A percentile compares a stretch with the other conserved stretches of the same genome.
Evolutionary conservation across 2,888 invertebrate species (phyloP).

Genomic region (Tenthredo amoena): DNA sequence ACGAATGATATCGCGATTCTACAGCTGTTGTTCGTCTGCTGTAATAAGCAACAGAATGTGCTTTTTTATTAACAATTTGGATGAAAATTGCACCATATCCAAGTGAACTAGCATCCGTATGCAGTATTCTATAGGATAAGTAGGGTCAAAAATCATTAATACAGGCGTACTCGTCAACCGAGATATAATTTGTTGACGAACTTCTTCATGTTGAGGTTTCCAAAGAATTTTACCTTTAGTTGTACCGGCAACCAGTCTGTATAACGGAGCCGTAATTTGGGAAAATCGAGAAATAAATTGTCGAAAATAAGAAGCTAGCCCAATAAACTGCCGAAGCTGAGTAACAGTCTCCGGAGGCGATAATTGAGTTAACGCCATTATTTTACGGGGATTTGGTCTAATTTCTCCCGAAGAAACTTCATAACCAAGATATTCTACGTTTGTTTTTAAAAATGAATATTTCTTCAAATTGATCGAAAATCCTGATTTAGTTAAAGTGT

Average conservation of each 20-base stretch:
- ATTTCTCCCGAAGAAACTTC: slow-evolving; percentile 47
- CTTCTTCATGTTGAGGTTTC: slow-evolving; percentile 45
- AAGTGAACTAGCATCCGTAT: slow-evolving; percentile 56
- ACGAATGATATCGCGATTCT: slow-evolving; percentile 53
- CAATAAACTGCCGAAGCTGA: slow-evolving; percentile 60
- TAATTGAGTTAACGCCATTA: slow-evolving; percentile 43
- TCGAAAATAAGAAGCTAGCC: slow-evolving; percentile 62
- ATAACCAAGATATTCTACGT: slow-evolving; percentile 56
- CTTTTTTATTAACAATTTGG: slow-evolving; percentile 10
- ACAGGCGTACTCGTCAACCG: slow-evolving; percentile 50
- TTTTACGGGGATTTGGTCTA: slow-evolving; percentile 55
- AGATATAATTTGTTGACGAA: slow-evolving; percentile 52
- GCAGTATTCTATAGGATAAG: slow-evolving; percentile 55
- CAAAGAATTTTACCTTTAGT: slow-evolving; percentile 52
- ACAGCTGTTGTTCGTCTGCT: neutral
- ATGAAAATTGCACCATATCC: slow-evolving; percentile 56
- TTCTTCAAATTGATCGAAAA: slow-evolving; percentile 55
- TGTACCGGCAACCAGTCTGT: slow-evolving; percentile 43
- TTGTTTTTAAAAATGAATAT: slow-evolving; percentile 56
- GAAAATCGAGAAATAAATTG: slow-evolving; percentile 58
- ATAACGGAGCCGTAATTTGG: slow-evolving; percentile 55
- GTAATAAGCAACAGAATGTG: slow-evolving; percentile 4
- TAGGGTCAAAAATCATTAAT: slow-evolving; percentile 53
- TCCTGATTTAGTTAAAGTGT: slow-evolving; percentile 51
- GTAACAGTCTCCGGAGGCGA: slow-evolving; percentile 56